Base-by-base conservation (phyloP, 2,888 invertebrate genomes). In the Spisula subtruncata region DNA sequence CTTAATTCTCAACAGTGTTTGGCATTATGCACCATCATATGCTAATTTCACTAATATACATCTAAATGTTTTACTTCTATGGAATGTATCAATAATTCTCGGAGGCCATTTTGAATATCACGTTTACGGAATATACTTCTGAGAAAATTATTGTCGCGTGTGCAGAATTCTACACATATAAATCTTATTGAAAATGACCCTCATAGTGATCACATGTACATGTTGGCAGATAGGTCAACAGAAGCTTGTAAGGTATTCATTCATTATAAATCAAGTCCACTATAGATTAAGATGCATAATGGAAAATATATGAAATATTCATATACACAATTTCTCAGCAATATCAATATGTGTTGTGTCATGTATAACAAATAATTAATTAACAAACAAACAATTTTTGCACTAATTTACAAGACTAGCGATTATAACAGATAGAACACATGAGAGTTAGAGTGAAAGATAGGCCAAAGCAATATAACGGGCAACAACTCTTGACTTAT, bases 31-130 rank as follows among this genome's bases (percentile, higher is more conserved):
- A 25, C 60, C 25, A 12, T 25, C 25, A 66, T n/a, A 66, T 6
- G 6, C 0, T 25, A 32, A 16, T 32, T 0, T 32, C 25, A 75
- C 32, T 8, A 75, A 75, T 75, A 29, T 75, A 75, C 32, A 75
- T 6, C 32, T 29, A 75, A 14, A 32, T 75, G 35, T 75, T 75
- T 32, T 75, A 75, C 18, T 35, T 75, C 32, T 32, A 75, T 75
- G 75, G 75, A 75, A 75, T 75, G 75, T 75, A 75, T 32, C 12
- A 35, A 25, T 75, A 75, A 18, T 75, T 75, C 75, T 75, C 75
- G 32, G 75, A 75, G 75, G 75, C 75, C 75, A 75, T 75, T 75
- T 75, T 32, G 8, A 66, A 66, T 66, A 66, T 66, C 60, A 66
- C 60, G 41, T 66, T 66, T 0, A 66, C n/a, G 5, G 60, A 66